phyloP scores from a whole-genome alignment of 2,797 vertebrate species.

The Salarias fasciatus region DNA sequence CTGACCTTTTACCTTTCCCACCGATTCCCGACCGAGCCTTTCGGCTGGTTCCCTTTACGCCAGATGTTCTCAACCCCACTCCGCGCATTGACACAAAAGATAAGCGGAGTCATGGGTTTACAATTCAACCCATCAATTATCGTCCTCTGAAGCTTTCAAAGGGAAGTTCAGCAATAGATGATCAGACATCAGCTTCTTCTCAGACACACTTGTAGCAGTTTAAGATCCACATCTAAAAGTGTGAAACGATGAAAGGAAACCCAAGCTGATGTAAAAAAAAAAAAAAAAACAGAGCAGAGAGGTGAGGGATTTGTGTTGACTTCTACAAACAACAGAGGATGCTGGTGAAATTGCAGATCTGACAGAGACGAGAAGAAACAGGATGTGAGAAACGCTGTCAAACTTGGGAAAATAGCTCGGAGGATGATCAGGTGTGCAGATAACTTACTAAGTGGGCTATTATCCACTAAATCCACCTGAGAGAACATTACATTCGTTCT shows the following conservation, averaged over 20 bases:
- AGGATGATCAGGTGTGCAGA: not conserved
- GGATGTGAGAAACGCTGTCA: not conserved
- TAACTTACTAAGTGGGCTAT: not conserved
- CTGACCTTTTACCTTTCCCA: conserved; percentile 62
- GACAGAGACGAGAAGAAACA: not conserved
- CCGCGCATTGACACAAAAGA: conserved; percentile 49
- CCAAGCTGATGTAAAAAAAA: not conserved
- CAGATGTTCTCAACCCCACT: conserved; percentile 58
- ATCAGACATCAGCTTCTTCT: conserved; percentile 6
- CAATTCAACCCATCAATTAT: conserved; percentile 47
- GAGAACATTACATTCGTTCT: conserved; percentile 11
- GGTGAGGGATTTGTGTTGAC: not conserved
- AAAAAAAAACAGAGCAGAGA: no score
- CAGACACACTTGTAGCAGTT: conserved; percentile 4
- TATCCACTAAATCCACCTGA: not conserved
- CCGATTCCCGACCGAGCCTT: conserved; percentile 52
- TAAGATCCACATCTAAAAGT: not conserved
- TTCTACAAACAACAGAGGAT: not conserved
- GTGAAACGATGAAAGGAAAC: not conserved
- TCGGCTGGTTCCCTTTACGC: conserved; percentile 60
- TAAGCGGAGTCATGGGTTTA: conserved; percentile 27
- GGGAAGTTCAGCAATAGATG: conserved; percentile 29
- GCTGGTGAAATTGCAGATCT: not conserved
- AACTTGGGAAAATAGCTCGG: not conserved
- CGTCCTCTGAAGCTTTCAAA: conserved; percentile 22